Conservation (phyloP, 2,797 vertebrate genomes). For the Pseudochirops cupreus region DNA sequence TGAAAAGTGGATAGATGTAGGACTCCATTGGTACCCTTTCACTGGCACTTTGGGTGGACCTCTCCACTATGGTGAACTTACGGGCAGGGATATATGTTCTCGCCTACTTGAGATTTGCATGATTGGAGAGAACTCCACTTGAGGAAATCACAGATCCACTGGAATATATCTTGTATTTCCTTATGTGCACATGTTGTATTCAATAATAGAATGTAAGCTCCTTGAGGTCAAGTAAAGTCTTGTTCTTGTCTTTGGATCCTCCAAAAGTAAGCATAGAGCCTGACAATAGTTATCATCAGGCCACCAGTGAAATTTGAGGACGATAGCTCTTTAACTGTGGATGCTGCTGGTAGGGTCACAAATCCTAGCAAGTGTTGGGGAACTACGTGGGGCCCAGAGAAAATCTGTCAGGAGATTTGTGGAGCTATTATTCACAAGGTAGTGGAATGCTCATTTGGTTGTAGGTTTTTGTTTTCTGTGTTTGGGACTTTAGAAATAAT, state of each 20-base stretch:
- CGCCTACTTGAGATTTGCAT: neutral
- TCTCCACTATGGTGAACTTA: neutral
- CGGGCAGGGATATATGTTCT: neutral
- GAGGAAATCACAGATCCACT: neutral
- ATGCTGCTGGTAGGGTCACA: neutral
- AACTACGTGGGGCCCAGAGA: neutral
- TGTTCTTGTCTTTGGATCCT: neutral
- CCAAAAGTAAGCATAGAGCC: neutral
- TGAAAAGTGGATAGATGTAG: neutral
- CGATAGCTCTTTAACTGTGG: neutral
- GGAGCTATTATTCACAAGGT: neutral
- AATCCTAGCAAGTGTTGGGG: neutral
- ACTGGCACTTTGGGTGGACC: neutral
- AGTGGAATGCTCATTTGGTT: neutral
- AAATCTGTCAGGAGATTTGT: neutral
- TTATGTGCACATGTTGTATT: neutral
- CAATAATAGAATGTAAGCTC: neutral
- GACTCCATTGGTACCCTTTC: neutral
- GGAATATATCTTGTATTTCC: neutral
- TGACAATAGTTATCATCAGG: neutral
- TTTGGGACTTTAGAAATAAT: neutral
- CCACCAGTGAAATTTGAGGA: neutral
- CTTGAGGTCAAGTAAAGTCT: neutral
- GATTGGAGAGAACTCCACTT: neutral
- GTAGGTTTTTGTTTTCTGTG: neutral